A percentile compares a stretch with the other conserved stretches of the same genome.
phyloP scores from a whole-genome alignment of 1,140 invertebrate species.

The Agraylea sexmaculata region DNA sequence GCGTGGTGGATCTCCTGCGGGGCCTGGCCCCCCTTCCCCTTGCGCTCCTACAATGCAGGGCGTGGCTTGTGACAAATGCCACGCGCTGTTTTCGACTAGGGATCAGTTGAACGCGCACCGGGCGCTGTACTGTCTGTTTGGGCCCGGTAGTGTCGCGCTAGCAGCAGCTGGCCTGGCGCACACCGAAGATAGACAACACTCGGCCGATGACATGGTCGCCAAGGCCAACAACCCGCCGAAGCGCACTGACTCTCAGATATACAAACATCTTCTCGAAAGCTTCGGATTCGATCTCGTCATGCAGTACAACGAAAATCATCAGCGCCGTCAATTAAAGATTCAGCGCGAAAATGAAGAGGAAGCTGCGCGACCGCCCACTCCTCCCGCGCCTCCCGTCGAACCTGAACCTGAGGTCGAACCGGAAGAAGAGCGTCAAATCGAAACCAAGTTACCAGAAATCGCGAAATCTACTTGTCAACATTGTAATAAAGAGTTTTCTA shows the following conservation, averaged over 20 bases:
- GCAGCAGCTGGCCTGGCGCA: constrained; percentile 37
- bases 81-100: constrained; percentile 61
- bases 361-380: constrained; percentile 39
- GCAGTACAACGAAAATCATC: constrained; percentile 90
- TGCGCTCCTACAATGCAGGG: constrained; percentile 30
- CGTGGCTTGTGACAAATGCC: constrained; percentile 58
- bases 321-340: constrained; percentile 48
- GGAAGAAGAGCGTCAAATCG: constrained; percentile 46
- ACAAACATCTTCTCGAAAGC: constrained; percentile 82
- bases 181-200: constrained; percentile 19
- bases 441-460: constrained; percentile 53
- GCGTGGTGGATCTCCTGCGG: constrained; percentile 38
- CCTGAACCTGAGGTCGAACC: constrained; percentile 41
- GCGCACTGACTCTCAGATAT: constrained; percentile 68
- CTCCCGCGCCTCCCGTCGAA: constrained; percentile 36
- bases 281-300: constrained; percentile 93
- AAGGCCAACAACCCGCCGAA: constrained; percentile 43
- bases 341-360: constrained; percentile 35
- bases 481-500: constrained; percentile 89
- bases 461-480: constrained; percentile 74
- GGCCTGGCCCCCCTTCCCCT: constrained; percentile 42
- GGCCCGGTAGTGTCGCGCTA: constrained; percentile 43
- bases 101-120: constrained; percentile 75
- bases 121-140: constrained; percentile 67
- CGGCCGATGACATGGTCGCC: constrained; percentile 37